phyloP scores from a whole-genome alignment of 2,113 vertebrate species.

The Lamprologus callipterus region DNA sequence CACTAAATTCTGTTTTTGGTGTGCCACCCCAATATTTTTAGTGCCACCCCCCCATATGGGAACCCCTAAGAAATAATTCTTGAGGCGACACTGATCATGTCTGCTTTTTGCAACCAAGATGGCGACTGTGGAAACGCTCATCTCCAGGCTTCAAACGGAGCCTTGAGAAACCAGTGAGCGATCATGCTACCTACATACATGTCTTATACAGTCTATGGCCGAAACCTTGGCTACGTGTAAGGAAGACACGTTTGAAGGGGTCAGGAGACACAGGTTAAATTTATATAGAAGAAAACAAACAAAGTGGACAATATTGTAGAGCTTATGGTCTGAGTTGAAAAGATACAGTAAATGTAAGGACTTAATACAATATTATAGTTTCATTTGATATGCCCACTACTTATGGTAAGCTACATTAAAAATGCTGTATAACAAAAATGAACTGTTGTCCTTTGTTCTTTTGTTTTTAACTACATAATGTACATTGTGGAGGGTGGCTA shows the following conservation, averaged over 20 bases:
- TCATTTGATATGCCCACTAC: neutral
- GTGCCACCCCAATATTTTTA: neutral
- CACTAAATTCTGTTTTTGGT: accelerated
- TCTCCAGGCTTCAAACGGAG: neutral
- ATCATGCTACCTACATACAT: neutral
- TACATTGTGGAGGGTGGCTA: neutral
- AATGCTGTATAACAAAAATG: neutral
- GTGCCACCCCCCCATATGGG: neutral
- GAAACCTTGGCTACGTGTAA: accelerated
- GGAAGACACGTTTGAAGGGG: neutral
- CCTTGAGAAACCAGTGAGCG: neutral
- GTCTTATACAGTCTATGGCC: neutral
- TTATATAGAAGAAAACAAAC: neutral
- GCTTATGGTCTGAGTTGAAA: neutral
- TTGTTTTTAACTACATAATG: neutral
- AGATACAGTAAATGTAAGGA: neutral
- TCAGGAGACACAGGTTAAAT: neutral
- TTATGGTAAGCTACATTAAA: neutral
- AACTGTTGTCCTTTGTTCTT: neutral
- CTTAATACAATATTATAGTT: neutral
- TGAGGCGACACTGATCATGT: neutral
- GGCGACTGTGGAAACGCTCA: neutral
- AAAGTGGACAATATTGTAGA: neutral
- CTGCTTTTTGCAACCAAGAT: neutral
- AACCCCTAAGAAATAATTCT: neutral